A percentile compares a stretch with the other conserved stretches of the same genome.
These are phyloP conservation scores for Heteromurus nitidus DNA, from an alignment of 2,888 invertebrate species.

Conservation along the genomic window DNA sequence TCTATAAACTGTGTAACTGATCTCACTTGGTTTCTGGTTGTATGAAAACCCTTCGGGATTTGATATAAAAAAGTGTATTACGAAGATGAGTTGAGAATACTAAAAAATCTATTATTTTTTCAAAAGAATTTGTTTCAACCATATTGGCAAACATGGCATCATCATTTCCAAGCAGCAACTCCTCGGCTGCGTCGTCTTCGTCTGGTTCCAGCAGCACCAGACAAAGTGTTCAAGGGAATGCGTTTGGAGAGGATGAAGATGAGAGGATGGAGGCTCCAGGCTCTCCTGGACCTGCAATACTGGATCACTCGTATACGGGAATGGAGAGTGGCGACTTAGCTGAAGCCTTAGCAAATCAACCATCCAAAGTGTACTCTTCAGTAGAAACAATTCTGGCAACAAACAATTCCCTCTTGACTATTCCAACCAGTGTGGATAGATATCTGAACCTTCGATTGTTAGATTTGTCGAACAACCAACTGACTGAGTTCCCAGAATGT, in stretches of 20 bases:
- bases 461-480: slow-evolving; percentile 91
- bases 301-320: slow-evolving; percentile 73
- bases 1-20: no score
- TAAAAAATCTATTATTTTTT: neutral
- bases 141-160: slow-evolving; percentile 35
- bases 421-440: slow-evolving; percentile 74
- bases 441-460: slow-evolving; percentile 83
- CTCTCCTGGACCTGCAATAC: slow-evolving; percentile 72
- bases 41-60: no score
- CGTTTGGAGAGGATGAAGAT: slow-evolving; percentile 34
- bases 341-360: slow-evolving; percentile 71
- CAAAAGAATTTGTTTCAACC: neutral
- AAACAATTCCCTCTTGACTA: slow-evolving; percentile 75
- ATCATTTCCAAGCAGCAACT: slow-evolving; percentile 48
- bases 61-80: no score
- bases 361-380: slow-evolving; percentile 64
- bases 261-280: slow-evolving; percentile 29
- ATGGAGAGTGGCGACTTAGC: slow-evolving; percentile 71
- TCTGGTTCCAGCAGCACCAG: slow-evolving; percentile 4
- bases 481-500: slow-evolving; percentile 86
- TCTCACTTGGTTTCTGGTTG: no score
- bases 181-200: slow-evolving; percentile 29
- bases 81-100: neutral
- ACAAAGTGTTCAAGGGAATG: neutral
- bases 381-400: slow-evolving; percentile 75